These are phyloP conservation scores for Phrynocephalus forsythii DNA, from an alignment of 2,797 vertebrate genomes.

Conservation along the genomic window DNA sequence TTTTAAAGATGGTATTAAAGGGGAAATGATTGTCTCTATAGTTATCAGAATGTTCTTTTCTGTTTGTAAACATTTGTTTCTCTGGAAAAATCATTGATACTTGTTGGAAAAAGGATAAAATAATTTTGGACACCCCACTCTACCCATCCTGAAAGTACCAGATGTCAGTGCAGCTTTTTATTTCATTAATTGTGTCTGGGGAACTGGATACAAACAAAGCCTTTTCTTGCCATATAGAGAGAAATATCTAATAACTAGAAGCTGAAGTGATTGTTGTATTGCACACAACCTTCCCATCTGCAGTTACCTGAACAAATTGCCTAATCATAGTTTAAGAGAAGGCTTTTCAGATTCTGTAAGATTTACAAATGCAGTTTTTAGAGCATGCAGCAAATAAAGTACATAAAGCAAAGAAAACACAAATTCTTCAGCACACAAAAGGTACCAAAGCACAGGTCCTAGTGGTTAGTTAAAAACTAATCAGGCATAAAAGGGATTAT, in stretches of 20 bases:
- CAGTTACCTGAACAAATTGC: not conserved
- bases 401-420: not conserved
- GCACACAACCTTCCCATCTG: not conserved
- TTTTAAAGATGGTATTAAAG: not conserved
- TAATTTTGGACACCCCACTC: not conserved
- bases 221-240: constrained; percentile 31
- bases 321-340: not conserved
- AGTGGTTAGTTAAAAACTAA: not conserved
- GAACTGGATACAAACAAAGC: not conserved
- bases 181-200: constrained; percentile 1
- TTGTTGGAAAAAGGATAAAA: not conserved
- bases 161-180: not conserved
- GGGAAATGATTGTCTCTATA: not conserved
- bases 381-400: not conserved
- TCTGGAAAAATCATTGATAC: not conserved
- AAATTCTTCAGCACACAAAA: not conserved
- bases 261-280: not conserved
- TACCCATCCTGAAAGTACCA: not conserved
- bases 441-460: no score
- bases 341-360: not conserved
- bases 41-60: not conserved
- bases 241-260: constrained; percentile 31
- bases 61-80: not conserved
- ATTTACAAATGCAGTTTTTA: not conserved
- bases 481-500: not conserved